Evolutionary conservation across 2,113 vertebrate species (phyloP), one percentile per base, ranked within the genome.

Genomic region (Kryptolebias marmoratus): DNA sequence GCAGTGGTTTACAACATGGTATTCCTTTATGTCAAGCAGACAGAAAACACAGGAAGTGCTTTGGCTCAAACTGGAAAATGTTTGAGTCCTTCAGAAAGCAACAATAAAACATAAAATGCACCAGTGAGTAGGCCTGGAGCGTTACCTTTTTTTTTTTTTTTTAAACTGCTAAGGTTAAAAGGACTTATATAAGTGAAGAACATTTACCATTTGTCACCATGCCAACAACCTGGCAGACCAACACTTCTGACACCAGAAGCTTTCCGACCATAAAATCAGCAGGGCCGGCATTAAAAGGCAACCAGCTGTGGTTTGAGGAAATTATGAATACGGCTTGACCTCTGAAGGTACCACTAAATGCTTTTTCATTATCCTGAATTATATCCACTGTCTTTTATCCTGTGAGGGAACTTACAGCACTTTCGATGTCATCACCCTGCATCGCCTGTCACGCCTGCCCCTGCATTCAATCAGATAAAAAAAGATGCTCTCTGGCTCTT

Each of bases 281-380:
- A 32, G 50, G 55, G 79, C 49, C 62, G 66, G 81, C 79, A 81
- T 85, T 88, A 87, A 88, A 89, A 86, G 67, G 72, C 86, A 91
- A 85, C 82, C 88, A 85, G 75, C 83, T 88, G 87, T 83, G 84
- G 62, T 84, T 82, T 84, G 77, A 66, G 86, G 75, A 73, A 83
- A 83, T 71, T 70, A 85, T 80, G 81, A 79, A 76, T 64, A 71
- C 62, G 62, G 69, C 69, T 84, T 88, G 87, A 90, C 84, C 80
- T 89, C 77, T 70, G 57, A 55, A 74, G 82, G 66, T 48, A n/a
- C n/a, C 15, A 14, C 18, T 60, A 69, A 82, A 80, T 80, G 60
- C 64, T 28, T 69, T 88, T 89, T 77, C 73, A 84, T 84, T 77
- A 75, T 77, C 68, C 54, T 77, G 73, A 89, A 87, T 72, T 49